These are phyloP conservation scores for Psophia crepitans DNA, from an alignment of 2,113 vertebrate species.

Conservation along the genomic window DNA sequence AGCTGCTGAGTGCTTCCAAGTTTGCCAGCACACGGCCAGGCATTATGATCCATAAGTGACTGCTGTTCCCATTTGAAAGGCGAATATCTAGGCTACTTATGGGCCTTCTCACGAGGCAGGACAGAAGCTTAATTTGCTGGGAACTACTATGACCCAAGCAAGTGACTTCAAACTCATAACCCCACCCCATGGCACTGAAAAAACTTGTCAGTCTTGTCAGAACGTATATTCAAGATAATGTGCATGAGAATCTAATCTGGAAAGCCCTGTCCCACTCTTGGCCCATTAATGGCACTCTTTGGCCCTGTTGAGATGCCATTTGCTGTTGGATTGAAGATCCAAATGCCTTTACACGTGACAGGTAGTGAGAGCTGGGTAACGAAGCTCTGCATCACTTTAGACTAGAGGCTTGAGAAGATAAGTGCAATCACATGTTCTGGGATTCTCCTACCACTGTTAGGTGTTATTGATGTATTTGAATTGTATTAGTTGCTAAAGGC, in stretches of 20 bases:
- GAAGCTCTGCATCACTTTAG: background rate
- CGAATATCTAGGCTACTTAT: background rate
- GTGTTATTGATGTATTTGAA: background rate
- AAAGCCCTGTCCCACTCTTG: background rate
- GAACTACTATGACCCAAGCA: background rate
- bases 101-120: background rate
- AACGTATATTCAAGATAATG: background rate
- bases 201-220: background rate
- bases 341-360: rapidly evolving
- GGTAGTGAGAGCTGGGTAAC: background rate
- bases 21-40: background rate
- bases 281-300: no score
- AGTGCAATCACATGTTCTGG: background rate
- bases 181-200: background rate
- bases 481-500: background rate
- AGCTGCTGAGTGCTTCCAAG: background rate
- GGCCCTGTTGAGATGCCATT: background rate
- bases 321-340: background rate
- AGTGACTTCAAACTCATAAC: background rate
- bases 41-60: no score
- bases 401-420: background rate
- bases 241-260: background rate
- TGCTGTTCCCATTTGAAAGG: background rate
- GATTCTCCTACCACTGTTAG: background rate
- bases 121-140: background rate